Conservation (phyloP, 2,113 vertebrate genomes). For the Tetrax tetrax region DNA sequence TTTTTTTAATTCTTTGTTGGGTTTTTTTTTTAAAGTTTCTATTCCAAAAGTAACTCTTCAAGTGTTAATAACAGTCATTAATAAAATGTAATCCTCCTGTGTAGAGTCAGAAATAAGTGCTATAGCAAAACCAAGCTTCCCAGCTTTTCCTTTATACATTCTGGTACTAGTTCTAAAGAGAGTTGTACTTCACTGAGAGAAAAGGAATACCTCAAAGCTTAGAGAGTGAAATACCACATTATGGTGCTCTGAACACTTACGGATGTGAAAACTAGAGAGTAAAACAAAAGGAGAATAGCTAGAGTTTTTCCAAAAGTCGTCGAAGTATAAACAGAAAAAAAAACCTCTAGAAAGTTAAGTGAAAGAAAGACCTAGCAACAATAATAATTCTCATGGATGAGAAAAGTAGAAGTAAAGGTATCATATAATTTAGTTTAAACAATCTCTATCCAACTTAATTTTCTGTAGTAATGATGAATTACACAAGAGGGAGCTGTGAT, state of each 20-base stretch:
- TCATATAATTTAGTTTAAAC: not conserved
- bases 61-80: not conserved
- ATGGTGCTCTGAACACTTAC: not conserved
- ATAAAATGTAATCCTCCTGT: not conserved
- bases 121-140: not conserved
- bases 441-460: not conserved
- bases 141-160: not conserved
- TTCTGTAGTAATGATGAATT: constrained; percentile 4
- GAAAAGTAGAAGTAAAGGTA: not conserved
- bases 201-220: not conserved
- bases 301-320: not conserved
- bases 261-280: not conserved
- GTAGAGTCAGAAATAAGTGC: not conserved
- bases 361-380: not conserved
- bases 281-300: not conserved
- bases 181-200: not conserved
- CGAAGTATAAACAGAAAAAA: not conserved
- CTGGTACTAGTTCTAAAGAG: not conserved
- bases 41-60: not conserved
- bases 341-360: not conserved
- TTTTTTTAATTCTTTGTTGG: too few species aligned
- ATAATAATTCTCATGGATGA: not conserved
- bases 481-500: constrained; percentile 63
- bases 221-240: rapidly evolving
- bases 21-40: not conserved